A percentile compares a stretch with the other conserved stretches of the same genome.
Conservation (phyloP, 2,797 vertebrate species). For the Sylvilagus floridanus region DNA sequence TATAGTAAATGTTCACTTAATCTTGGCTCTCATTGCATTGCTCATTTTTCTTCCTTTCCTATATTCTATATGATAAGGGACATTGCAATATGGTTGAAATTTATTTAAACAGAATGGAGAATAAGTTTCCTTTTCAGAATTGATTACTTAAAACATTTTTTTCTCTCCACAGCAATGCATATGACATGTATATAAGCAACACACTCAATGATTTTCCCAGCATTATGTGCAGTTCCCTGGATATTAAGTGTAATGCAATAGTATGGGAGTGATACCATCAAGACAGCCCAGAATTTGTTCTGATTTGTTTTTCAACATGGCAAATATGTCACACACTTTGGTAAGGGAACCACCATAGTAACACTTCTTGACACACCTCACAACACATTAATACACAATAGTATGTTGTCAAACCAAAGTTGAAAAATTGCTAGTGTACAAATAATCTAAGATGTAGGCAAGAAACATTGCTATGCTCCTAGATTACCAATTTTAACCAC, state of each 20-base stretch:
- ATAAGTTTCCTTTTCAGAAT: not conserved
- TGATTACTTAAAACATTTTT: not conserved
- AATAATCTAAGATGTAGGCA: not conserved
- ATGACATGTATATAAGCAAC: slow-evolving; percentile 36
- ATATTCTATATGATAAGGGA: not conserved
- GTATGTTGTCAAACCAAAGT: not conserved
- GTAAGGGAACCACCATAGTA: not conserved
- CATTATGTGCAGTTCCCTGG: slow-evolving; percentile 1
- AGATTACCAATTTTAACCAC: not conserved
- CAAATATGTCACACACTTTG: slow-evolving; percentile 17
- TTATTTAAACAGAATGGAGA: slow-evolving; percentile 22
- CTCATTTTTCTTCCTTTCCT: not conserved
- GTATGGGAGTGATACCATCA: not conserved
- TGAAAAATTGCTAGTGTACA: not conserved
- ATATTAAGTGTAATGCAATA: not conserved
- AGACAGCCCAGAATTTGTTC: slow-evolving; percentile 14
- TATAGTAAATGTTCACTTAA: not conserved
- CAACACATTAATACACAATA: slow-evolving; percentile 12
- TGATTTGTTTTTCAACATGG: slow-evolving; percentile 25
- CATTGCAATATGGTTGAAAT: not conserved
- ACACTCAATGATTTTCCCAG: not conserved
- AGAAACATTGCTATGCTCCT: not conserved
- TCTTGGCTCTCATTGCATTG: not conserved
- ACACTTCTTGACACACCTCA: slow-evolving; percentile 3
- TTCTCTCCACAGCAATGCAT: not conserved